Evolutionary conservation across 2,797 vertebrate genomes (phyloP).

Genomic region (Perodicticus potto): DNA sequence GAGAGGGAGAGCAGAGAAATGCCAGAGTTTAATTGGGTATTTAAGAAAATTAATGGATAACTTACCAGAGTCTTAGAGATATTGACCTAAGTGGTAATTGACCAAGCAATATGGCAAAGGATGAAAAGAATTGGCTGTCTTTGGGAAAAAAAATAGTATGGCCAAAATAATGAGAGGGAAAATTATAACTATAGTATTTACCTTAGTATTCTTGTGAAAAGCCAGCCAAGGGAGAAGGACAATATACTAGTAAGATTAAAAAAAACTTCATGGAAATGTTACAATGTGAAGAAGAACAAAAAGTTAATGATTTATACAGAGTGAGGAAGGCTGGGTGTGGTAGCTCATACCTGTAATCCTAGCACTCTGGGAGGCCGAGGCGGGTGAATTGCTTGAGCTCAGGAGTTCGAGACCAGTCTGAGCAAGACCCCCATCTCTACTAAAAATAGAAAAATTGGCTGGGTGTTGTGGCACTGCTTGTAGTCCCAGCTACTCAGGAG

Average conservation of each 20-base stretch:
- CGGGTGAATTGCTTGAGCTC: no score
- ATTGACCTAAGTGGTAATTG: background rate
- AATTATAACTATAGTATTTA: background rate
- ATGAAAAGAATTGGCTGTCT: background rate
- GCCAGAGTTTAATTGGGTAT: background rate
- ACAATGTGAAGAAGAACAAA: background rate
- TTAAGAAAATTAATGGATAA: constrained; percentile 17
- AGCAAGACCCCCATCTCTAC: no score
- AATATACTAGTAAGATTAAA: background rate
- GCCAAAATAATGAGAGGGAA: background rate
- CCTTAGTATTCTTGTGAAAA: background rate
- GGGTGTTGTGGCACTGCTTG: no score
- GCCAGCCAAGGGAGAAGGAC: background rate
- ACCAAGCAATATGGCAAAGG: background rate
- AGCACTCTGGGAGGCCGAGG: no score
- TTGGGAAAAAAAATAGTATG: constrained; percentile 2
- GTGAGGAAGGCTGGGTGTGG: background rate
- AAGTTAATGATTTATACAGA: background rate
- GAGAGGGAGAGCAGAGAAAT: background rate
- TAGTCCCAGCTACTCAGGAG: no score
- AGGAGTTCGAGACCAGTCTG: no score
- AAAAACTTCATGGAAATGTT: background rate
- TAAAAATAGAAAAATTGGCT: no score
- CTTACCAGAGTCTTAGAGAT: background rate
- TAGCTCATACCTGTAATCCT: no score